A percentile compares a stretch with the other conserved stretches of the same genome.
These are phyloP conservation scores for Sterna hirundo DNA, from an alignment of 2,113 vertebrate species.

Conservation along the genomic window DNA sequence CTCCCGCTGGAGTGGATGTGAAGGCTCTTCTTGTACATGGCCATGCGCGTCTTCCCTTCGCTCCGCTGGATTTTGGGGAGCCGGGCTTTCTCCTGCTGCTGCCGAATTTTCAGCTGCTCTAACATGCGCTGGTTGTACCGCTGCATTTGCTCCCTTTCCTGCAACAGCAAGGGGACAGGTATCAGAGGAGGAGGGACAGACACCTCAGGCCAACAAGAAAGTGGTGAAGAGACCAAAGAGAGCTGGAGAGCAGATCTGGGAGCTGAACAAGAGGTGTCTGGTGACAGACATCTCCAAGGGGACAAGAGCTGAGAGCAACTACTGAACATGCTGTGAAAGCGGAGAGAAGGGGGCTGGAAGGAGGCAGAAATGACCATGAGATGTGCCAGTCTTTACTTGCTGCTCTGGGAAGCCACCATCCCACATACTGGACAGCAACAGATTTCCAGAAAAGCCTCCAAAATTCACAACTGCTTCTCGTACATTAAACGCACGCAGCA, in stretches of 20 bases:
- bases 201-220: background rate
- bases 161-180: background rate
- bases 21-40: constrained; percentile 98
- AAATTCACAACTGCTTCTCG: background rate
- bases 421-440: background rate
- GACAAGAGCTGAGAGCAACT: background rate
- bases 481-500: background rate
- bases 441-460: background rate
- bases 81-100: constrained; percentile 90
- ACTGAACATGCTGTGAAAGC: background rate
- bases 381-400: background rate
- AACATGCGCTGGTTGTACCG: constrained; percentile 95
- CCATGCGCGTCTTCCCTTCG: constrained; percentile 94
- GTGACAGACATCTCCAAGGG: background rate
- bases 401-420: background rate
- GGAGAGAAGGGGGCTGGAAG: background rate
- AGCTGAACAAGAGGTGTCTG: accelerated
- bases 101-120: constrained; percentile 84
- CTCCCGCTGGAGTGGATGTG: constrained; percentile 86
- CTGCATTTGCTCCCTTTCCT: constrained; percentile 98
- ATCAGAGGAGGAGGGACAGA: background rate
- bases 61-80: constrained; percentile 93
- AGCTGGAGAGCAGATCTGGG: background rate
- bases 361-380: background rate
- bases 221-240: background rate